Conservation (phyloP, 2,888 invertebrate genomes). For the Phalera bucephala region DNA sequence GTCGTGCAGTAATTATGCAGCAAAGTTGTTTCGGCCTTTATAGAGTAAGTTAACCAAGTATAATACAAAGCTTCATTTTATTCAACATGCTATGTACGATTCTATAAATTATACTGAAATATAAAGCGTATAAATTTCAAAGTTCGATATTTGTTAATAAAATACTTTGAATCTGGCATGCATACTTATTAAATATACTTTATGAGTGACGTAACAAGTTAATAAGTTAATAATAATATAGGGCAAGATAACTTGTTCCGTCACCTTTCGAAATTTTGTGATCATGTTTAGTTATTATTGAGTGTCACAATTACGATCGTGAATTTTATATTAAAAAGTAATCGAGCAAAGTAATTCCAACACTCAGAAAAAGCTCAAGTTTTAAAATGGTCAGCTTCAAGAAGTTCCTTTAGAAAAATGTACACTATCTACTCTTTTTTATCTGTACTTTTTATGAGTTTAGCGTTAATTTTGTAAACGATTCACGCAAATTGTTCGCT, state of each 20-base stretch:
- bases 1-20: constrained; percentile 54
- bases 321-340: too few relatives aligned
- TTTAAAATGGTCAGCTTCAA: too few relatives aligned
- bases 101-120: constrained; percentile 17
- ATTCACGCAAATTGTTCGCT: too few relatives aligned
- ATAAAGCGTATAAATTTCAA: constrained; percentile 36
- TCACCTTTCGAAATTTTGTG: not conserved
- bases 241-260: too few relatives aligned
- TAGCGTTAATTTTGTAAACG: not conserved
- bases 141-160: constrained; percentile 20
- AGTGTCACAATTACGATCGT: not conserved
- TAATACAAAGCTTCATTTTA: constrained; percentile 43
- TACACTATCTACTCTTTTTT: not conserved
- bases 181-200: constrained; percentile 10
- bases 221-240: not conserved
- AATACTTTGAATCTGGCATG: constrained; percentile 23
- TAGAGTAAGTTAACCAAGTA: constrained; percentile 31
- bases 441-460: too few relatives aligned
- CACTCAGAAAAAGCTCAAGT: not conserved
- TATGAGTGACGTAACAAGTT: constrained; percentile 14
- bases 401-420: not conserved
- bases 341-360: not conserved
- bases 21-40: constrained; percentile 46
- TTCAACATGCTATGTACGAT: constrained; percentile 45
- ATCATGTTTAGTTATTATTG: not conserved